Evolutionary conservation across 2,888 invertebrate species (phyloP), one percentile per base, ranked within the genome.

Genomic region (Cephonodes hylas): DNA sequence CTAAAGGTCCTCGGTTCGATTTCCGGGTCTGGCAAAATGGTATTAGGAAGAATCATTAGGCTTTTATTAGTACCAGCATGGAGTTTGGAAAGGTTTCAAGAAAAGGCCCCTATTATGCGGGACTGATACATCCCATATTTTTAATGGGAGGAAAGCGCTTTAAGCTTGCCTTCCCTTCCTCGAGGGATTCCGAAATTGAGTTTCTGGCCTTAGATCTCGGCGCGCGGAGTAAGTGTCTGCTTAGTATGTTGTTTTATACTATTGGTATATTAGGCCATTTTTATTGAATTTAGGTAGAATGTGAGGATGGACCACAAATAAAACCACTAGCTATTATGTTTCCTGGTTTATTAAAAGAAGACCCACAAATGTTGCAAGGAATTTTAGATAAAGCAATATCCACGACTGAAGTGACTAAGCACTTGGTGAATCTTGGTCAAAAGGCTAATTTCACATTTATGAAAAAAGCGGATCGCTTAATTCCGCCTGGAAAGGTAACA

Each of bases 361-460:
- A 90, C 65, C 88, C 89, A 1, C 75, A 79, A 65, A 89, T 85
- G 34, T 74, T 89, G 48, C 74, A 87, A 73, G 86, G 85, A 48
- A 82, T 91, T 73, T 69, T 89, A 20, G 85, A 81, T 60, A 85
- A 82, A 64, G 83, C 76, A 3, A 89, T 91, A 86, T 91, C 90
- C 3, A 91, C 90, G 8, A 89, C 89, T 13, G 90, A 91, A 79
- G 87, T 91, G 13, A 90, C 90, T 1, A 85, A 80, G 63, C 86
- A 87, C 73, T 77, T 91, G 63, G 86, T 91, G 20, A 80, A 86
- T 65, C 78, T 88, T 23, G 88, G 88, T 0, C 85, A 89, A 72
- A 90, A 90, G 73, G 90, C 90, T 2, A 86, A 89, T 69, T 89
- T 89, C 64, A 79, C 82, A 3, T 87, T 85, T 59, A 88, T 91